Evolutionary conservation across 2,888 invertebrate species (phyloP), one percentile per base, ranked within the genome.

Genomic region (Argyra leucocephala): DNA sequence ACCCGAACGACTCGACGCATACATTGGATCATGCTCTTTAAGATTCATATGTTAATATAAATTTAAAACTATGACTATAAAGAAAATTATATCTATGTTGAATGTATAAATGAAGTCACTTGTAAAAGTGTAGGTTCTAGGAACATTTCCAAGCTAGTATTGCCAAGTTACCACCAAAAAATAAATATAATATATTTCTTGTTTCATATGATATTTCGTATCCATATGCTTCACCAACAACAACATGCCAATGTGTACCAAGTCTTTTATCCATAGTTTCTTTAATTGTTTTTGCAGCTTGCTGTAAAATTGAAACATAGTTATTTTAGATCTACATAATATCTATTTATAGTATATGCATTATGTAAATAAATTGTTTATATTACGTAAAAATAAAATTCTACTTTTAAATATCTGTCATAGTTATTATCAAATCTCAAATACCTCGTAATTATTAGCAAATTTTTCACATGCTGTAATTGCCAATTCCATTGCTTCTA

Each of bases 201-300:
- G 90, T 88, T 81, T 96, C 94, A 77, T 94, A 93, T 1, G 93
- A 92, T 67, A 96, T 86, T 78, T 94, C 93, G 80, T 94, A 94
- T 61, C 95, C 96, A 81, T 88, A 96, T 67, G 92, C 93, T 83
- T 97, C 96, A 7, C 97, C 97, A 5, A 97, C 90, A 0, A 96
- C 90, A n/a, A 90, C 93, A 80, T 95, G 93, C 87, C 96, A 96
- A 67, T 93, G 89, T 0, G 93, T 88, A 3, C 96, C 96, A 79
- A 93, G 96, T 78, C 93, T 94, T 80, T 94, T 95, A 80, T 97
- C 97, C 89, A 97, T 88, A 61, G 87, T 85, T 73, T 97, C 96
- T 81, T 97, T 97, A 65, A 97, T 93, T 85, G 91, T 88, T 72
- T 86, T 88, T n/a, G 97, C 94, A 0, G 96, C 96, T 70, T 23